phyloP scores from a whole-genome alignment of 2,113 vertebrate species.

The Myotis yumanensis region DNA sequence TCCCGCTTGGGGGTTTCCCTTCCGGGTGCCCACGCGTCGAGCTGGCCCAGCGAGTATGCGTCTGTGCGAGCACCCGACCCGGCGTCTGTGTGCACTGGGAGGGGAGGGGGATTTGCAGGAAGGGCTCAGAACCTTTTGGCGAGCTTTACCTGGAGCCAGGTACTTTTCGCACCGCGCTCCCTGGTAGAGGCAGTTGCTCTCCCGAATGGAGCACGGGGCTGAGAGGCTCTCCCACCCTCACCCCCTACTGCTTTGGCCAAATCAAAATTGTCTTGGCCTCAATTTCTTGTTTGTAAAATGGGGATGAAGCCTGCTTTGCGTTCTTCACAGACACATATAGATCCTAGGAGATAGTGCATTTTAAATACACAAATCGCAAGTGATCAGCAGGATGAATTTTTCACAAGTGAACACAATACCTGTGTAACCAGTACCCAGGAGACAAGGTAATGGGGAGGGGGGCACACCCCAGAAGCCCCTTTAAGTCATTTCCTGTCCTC shows the following conservation, averaged over 20 bases:
- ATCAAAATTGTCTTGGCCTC: background rate
- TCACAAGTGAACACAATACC: background rate
- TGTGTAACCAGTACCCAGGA: background rate
- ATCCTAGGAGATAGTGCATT: background rate
- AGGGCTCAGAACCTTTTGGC: background rate
- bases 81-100: background rate
- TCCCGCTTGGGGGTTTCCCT: background rate
- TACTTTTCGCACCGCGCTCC: background rate
- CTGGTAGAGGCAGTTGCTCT: background rate
- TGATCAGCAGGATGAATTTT: background rate
- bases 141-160: slow-evolving; percentile 61
- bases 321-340: background rate
- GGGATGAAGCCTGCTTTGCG: background rate
- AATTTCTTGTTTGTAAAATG: background rate
- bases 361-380: background rate
- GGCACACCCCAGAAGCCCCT: background rate
- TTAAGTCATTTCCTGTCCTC: background rate
- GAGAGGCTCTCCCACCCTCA: background rate
- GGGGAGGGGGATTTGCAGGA: background rate
- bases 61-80: accelerated
- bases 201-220: accelerated
- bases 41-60: background rate
- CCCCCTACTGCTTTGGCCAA: background rate
- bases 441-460: background rate
- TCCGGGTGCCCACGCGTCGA: background rate